Conservation (phyloP, 2,888 invertebrate species). For the Eubasilissa splendida region DNA sequence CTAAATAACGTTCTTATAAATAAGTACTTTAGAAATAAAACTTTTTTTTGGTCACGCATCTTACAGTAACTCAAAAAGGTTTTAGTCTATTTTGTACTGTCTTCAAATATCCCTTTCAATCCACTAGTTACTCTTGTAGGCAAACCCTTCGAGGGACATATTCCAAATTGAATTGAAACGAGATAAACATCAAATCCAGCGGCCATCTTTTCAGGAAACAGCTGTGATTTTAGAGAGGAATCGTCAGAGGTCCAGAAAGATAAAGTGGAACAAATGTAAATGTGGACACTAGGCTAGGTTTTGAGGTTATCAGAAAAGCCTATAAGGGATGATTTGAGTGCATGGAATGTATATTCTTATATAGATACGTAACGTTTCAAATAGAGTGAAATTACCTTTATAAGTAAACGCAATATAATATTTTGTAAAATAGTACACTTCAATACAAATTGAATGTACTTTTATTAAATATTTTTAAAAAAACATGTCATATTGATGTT, state of each 20-base stretch:
- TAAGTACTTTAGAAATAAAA: no score
- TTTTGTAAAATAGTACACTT: no score
- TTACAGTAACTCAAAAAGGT: neutral
- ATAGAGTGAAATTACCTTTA: no score
- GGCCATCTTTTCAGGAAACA: constrained; percentile 39
- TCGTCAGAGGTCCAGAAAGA: constrained; percentile 23
- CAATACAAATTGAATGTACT: no score
- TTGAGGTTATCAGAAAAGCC: constrained; percentile 12
- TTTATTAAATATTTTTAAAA: no score
- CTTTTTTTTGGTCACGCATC: no score
- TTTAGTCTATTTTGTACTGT: neutral
- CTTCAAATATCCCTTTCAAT: neutral
- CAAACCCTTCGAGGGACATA: constrained; percentile 35
- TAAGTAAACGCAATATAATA: no score
- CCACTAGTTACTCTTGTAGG: constrained; percentile 6
- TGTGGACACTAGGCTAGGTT: constrained; percentile 14
- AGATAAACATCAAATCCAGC: constrained; percentile 48
- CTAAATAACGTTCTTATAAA: no score
- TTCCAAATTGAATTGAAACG: constrained; percentile 50
- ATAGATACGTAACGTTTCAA: neutral
- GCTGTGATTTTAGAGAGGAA: constrained; percentile 40
- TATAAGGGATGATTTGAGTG: constrained; percentile 31
- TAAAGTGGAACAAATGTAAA: constrained; percentile 35
- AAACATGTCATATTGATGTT: no score
- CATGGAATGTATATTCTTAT: neutral